A percentile compares a stretch with the other conserved stretches of the same genome.
phyloP scores from a whole-genome alignment of 2,797 vertebrate species.

The Malacoctenus gilli region DNA sequence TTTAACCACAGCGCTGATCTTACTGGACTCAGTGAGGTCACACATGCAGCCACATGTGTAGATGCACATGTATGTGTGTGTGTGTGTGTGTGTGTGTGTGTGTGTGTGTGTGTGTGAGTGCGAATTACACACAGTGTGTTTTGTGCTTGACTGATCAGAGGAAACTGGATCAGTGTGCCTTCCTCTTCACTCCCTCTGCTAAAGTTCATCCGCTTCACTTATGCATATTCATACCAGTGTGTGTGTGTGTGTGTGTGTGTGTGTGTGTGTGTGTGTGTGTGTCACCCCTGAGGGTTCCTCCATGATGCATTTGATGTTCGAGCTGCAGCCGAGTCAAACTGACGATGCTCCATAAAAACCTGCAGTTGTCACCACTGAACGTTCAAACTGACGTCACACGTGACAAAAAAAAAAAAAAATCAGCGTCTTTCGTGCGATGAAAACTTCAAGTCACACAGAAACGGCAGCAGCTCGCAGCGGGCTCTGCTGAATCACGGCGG shows the following conservation, averaged over 20 bases:
- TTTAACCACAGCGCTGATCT: too few species aligned
- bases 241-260: not conserved
- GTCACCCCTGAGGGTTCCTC: not conserved
- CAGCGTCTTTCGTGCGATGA: too few species aligned
- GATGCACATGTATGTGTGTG: not conserved
- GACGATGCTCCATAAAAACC: too few species aligned
- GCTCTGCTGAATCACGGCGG: too few species aligned
- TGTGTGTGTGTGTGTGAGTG: not conserved
- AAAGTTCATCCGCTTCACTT: conserved; percentile 57
- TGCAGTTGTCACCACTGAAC: too few species aligned
- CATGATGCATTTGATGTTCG: too few species aligned
- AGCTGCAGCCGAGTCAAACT: too few species aligned
- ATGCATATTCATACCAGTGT: conserved; percentile 43
- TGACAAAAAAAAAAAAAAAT: too few species aligned
- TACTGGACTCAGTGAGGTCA: too few species aligned
- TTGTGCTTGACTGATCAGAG: conserved; percentile 60
- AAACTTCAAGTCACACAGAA: too few species aligned
- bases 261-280: conserved; percentile 7
- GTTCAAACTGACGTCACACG: too few species aligned
- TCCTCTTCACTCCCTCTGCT: conserved; percentile 41
- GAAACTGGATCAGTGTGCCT: conserved; percentile 69
- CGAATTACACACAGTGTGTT: conserved; percentile 59
- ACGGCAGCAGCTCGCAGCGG: too few species aligned
- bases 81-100: not conserved
- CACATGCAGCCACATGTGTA: not conserved